Conservation (phyloP, 2,888 invertebrate genomes). For the Acrocera orbiculus region DNA sequence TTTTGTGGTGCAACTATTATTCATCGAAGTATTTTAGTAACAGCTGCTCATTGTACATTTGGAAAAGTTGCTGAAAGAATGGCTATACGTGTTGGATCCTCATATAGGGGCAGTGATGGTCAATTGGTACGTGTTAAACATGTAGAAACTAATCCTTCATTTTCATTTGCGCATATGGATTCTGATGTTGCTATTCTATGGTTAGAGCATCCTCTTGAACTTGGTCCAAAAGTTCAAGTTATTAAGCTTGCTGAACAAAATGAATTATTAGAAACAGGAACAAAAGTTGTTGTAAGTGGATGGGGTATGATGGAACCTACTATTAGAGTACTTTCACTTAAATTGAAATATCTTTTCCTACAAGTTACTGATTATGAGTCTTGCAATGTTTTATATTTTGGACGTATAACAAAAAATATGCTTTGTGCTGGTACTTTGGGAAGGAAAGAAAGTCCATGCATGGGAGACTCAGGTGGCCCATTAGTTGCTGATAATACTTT, state of each 20-base stretch:
- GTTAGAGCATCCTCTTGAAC: conserved; percentile 29
- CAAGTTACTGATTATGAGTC: not conserved
- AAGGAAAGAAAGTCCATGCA: not conserved
- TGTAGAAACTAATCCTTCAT: conserved; percentile 6
- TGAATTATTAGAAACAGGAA: not conserved
- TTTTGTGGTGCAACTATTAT: conserved; percentile 15
- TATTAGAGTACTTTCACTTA: not conserved
- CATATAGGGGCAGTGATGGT: conserved; percentile 1
- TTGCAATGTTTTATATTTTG: not conserved
- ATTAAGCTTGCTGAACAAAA: conserved; percentile 15
- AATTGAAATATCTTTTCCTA: not conserved
- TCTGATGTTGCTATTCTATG: conserved; percentile 35
- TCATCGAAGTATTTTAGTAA: conserved; percentile 15
- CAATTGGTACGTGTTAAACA: not conserved
- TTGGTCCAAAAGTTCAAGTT: conserved; percentile 23
- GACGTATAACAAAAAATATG: not conserved
- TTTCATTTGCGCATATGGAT: conserved; percentile 18
- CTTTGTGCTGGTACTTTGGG: not conserved
- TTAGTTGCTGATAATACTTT: not conserved
- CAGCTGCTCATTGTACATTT: conserved; percentile 15
- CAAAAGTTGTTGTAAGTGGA: not conserved
- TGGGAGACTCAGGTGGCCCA: not conserved
- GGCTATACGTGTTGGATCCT: conserved; percentile 7
- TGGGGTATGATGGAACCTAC: not conserved
- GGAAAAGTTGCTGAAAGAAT: not conserved